phyloP scores from a whole-genome alignment of 2,797 vertebrate genomes.

The Sebastolobus altivelis region DNA sequence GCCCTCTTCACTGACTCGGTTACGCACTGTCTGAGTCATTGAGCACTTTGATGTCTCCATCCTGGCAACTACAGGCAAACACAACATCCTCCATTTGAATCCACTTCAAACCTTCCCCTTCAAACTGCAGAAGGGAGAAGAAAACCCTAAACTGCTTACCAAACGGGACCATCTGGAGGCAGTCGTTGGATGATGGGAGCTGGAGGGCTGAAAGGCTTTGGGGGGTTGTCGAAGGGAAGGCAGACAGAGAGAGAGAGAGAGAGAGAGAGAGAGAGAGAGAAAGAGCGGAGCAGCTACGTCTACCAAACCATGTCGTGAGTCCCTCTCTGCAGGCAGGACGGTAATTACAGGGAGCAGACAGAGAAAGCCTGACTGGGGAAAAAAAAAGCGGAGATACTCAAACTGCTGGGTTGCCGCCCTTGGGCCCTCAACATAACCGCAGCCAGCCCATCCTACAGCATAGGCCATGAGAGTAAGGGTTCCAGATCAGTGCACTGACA shows the following conservation, averaged over 20 bases:
- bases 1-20: conserved; percentile 16
- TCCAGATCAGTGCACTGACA: conserved; percentile 61
- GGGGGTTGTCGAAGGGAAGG: conserved; percentile 55
- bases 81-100: conserved; percentile 62
- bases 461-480: conserved; percentile 55
- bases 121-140: conserved; percentile 58
- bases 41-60: conserved; percentile 64
- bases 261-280: conserved; percentile 19
- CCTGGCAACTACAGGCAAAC: conserved; percentile 61
- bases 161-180: conserved; percentile 83
- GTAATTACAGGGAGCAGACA: conserved; percentile 85
- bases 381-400: conserved; percentile 71
- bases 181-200: conserved; percentile 73
- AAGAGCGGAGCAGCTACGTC: conserved; percentile 48
- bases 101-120: conserved; percentile 65
- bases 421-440: conserved; percentile 74
- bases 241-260: conserved; percentile 6
- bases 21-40: conserved; percentile 39
- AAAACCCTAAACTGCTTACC: conserved; percentile 73
- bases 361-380: conserved; percentile 63
- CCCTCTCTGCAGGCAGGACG: conserved; percentile 59
- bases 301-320: conserved; percentile 72
- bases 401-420: conserved; percentile 81
- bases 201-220: conserved; percentile 60
- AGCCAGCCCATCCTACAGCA: conserved; percentile 67